A percentile compares a stretch with the other conserved stretches of the same genome.
Conservation (phyloP, 2,113 vertebrate species). For the Apteryx mantelli region DNA sequence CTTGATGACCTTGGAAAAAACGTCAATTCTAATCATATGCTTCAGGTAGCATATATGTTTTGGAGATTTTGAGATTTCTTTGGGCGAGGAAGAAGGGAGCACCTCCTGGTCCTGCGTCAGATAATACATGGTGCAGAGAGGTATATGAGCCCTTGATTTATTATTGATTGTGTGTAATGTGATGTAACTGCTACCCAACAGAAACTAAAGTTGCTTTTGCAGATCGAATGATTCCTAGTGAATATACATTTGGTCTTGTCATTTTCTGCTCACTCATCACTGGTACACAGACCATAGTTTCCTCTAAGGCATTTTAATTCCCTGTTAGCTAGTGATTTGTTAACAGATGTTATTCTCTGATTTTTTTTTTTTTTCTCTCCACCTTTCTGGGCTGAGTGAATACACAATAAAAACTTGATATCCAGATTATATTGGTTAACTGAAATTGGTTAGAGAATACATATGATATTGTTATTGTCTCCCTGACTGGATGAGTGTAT, state of each 20-base stretch:
- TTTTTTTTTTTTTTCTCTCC: neutral
- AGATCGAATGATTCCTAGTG: neutral
- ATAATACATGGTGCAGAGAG: neutral
- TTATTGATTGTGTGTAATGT: neutral
- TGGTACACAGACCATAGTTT: neutral
- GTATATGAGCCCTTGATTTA: neutral
- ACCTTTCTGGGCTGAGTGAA: neutral
- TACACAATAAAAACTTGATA: neutral
- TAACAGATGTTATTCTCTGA: neutral
- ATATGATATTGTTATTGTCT: neutral
- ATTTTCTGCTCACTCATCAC: neutral
- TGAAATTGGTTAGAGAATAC: neutral
- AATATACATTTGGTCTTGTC: neutral
- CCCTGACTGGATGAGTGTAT: neutral
- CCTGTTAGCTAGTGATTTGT: neutral
- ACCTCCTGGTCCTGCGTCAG: neutral
- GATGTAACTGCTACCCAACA: neutral
- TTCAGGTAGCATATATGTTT: neutral
- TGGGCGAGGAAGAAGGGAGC: neutral
- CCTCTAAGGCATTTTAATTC: neutral
- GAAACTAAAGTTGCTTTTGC: neutral
- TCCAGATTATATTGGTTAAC: neutral
- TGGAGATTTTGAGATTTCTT: neutral
- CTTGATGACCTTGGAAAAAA: neutral
- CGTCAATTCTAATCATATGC: neutral